Conservation (phyloP, 2,797 vertebrate genomes). For the Sebastes dallii region DNA sequence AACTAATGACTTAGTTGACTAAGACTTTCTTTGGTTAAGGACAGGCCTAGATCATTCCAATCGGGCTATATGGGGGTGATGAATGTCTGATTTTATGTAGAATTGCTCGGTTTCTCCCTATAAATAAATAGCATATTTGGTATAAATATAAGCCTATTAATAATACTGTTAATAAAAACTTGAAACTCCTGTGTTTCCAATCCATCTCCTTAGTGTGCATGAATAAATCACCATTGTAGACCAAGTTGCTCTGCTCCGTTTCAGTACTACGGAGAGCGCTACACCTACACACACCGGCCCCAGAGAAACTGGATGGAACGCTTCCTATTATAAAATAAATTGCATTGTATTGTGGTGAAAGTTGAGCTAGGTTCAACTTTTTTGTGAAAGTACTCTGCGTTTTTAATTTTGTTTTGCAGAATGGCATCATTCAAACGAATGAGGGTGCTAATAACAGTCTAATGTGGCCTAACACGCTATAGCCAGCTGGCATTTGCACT, state of each 20-base stretch:
- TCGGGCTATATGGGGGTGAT: neutral
- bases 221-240: neutral
- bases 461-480: no score
- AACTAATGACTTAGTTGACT: neutral
- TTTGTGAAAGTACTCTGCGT: neutral
- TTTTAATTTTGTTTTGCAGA: neutral
- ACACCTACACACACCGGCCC: neutral
- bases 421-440: neutral
- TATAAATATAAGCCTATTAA: neutral
- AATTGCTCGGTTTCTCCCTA: neutral
- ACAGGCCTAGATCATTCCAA: neutral
- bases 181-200: neutral
- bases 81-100: neutral
- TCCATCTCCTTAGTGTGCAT: neutral
- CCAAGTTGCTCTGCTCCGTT: neutral
- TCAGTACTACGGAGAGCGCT: neutral
- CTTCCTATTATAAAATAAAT: neutral
- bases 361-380: neutral
- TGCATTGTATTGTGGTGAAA: neutral
- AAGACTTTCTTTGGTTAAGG: rapidly evolving
- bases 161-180: no score
- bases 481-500: no score
- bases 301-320: neutral
- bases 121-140: neutral
- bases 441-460: neutral